Conservation (phyloP, 2,888 invertebrate genomes). For the Eupelmus urozonus region DNA sequence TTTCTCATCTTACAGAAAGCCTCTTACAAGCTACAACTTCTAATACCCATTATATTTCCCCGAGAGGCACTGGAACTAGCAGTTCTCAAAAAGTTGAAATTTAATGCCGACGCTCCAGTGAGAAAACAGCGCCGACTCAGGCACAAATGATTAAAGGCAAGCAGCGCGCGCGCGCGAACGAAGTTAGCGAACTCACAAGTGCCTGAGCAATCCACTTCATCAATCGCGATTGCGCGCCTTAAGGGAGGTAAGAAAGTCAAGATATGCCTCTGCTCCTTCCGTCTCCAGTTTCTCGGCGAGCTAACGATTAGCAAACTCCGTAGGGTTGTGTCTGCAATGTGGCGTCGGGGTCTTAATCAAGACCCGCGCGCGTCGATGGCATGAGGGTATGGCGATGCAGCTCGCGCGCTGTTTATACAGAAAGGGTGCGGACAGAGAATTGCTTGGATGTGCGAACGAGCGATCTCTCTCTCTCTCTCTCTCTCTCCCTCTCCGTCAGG, state of each 20-base stretch:
- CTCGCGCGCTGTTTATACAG: neutral
- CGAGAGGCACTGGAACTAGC: too few species aligned
- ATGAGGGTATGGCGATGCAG: neutral
- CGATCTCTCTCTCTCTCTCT: too few species aligned
- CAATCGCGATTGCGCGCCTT: neutral
- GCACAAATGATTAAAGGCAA: neutral
- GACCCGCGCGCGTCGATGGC: too few species aligned
- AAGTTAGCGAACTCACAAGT: too few species aligned
- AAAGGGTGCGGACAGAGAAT: neutral
- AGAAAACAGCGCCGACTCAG: neutral
- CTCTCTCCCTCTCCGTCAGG: too few species aligned
- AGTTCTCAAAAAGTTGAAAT: slow-evolving; percentile 1
- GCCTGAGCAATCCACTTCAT: too few species aligned
- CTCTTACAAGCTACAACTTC: too few species aligned
- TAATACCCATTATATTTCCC: too few species aligned
- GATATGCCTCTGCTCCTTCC: neutral
- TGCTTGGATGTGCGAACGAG: too few species aligned
- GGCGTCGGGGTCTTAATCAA: slow-evolving; percentile 23
- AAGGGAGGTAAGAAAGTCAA: neutral
- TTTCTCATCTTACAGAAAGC: too few species aligned
- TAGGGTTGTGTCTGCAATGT: neutral
- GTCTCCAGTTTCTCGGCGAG: neutral
- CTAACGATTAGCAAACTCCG: slow-evolving; percentile 41
- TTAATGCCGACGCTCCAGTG: neutral
- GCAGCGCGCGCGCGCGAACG: too few species aligned